Conservation (phyloP, 2,888 invertebrate species). For the Uropetala carovei region DNA sequence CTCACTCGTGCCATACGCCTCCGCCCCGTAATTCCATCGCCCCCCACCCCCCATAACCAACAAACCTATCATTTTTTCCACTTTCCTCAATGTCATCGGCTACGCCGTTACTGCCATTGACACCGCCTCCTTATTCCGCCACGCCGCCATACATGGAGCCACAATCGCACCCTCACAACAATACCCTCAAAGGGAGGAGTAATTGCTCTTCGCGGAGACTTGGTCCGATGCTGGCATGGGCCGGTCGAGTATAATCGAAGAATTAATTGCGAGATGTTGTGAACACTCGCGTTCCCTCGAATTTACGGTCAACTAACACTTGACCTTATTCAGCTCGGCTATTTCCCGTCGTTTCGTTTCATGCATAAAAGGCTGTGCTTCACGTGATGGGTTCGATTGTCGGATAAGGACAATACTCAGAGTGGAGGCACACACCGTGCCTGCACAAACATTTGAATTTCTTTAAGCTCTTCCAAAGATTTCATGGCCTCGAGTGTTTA, state of each 20-base stretch:
- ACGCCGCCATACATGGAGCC: not conserved
- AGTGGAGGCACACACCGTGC: not conserved
- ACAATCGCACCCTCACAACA: not conserved
- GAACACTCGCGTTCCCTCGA: slow-evolving; percentile 42
- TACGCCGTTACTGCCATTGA: slow-evolving; percentile 5
- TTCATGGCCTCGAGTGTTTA: not conserved
- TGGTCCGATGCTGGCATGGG: not conserved
- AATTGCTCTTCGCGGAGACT: not conserved
- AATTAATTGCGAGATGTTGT: slow-evolving; percentile 56
- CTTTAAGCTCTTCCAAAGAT: too few species aligned
- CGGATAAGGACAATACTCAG: not conserved
- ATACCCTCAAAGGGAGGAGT: not conserved
- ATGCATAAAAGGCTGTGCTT: not conserved
- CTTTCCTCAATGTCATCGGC: not conserved
- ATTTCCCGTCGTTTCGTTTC: not conserved
- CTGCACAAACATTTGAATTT: too few species aligned
- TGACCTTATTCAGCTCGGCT: slow-evolving; percentile 49
- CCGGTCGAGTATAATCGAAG: slow-evolving; percentile 14
- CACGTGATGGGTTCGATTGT: not conserved
- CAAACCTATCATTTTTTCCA: slow-evolving; percentile 8
- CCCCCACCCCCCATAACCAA: too few species aligned
- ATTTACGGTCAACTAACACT: slow-evolving; percentile 63
- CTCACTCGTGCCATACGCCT: not conserved
- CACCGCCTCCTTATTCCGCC: not conserved
- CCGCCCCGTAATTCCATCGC: too few species aligned